Base-by-base conservation (phyloP, 2,113 vertebrate genomes). In the Elanus axillaris region DNA sequence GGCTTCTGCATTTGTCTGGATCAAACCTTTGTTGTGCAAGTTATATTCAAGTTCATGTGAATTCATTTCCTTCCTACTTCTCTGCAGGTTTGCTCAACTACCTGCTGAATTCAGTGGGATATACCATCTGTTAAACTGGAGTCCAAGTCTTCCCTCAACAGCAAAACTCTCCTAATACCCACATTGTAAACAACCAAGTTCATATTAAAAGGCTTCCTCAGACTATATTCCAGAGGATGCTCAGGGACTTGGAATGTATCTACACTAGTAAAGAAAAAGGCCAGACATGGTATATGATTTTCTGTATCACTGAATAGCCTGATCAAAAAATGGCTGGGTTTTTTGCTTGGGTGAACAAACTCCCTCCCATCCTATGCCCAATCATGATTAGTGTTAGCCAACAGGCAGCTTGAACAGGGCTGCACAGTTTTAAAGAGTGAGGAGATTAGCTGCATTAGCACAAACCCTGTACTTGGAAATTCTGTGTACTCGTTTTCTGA, bases 341-440 rank as follows among this genome's bases (percentile, higher is more conserved):
- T 92, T 77, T 69, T 29, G 6, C 31, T 74, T 66, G 11, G 7
- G 13, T 0, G 7, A 74, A 52, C 17, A 43, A 66, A 62, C 6
- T 27, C 17, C 16, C 3, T 85, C 47, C n/a, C 2, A 0, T 23
- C 1, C 3, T 64, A 7, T 22, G 7, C 10, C 52, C 11, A 1
- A 9, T 64, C 58, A n/a, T 16, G 43, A 16, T 47, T 42, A 5
- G 7, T 25, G 19, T n/a, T 59, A 77, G 11, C 5, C 43, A 34
- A 34, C 38, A 76, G 13, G 8, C n/a, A 86, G 17, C 21, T 63
- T 68, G 9, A 83, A 9, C 13, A 52, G 32, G 22, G 55, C 36
- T 2, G 1, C 4, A 5, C 2, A 10, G 4, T 55, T 86, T 91
- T 60, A 40, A 40, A 68, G 5, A 73, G 13, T 22, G 13, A 7